A percentile compares a stretch with the other conserved stretches of the same genome.
Evolutionary conservation across 2,113 vertebrate species (phyloP).

Genomic region (Collichthys lucidus): DNA sequence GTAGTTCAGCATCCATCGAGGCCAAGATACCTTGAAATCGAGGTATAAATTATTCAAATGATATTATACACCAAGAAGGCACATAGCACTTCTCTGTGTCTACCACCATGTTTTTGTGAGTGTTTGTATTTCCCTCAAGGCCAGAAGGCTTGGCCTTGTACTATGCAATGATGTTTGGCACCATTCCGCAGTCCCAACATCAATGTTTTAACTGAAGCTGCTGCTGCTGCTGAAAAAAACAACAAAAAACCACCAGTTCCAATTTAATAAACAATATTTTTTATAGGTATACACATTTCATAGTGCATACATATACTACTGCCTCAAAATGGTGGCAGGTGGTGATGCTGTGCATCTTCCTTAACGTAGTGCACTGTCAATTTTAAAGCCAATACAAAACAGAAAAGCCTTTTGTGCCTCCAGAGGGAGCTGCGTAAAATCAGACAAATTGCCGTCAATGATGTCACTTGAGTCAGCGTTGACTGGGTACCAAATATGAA

Average conservation of each 20-base stretch:
- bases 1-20: constrained; percentile 50
- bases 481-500: too few relatives aligned
- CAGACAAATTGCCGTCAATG: too few relatives aligned
- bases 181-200: neutral
- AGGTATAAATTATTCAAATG: constrained; percentile 70
- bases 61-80: constrained; percentile 46
- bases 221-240: neutral
- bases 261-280: neutral
- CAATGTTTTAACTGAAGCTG: constrained; percentile 2
- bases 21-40: constrained; percentile 43
- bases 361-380: too few relatives aligned
- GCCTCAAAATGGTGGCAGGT: neutral
- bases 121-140: constrained; percentile 41
- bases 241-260: neutral
- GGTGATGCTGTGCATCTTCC: too few relatives aligned
- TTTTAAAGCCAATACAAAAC: too few relatives aligned
- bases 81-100: constrained; percentile 14
- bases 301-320: neutral
- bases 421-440: too few relatives aligned
- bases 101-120: constrained; percentile 55
- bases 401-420: too few relatives aligned
- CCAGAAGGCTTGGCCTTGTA: constrained; percentile 2
- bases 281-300: neutral
- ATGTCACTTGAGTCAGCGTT: too few relatives aligned
- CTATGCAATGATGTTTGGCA: constrained; percentile 16